Conservation (phyloP, 2,113 vertebrate species). For the Ariopsis seemanni region DNA sequence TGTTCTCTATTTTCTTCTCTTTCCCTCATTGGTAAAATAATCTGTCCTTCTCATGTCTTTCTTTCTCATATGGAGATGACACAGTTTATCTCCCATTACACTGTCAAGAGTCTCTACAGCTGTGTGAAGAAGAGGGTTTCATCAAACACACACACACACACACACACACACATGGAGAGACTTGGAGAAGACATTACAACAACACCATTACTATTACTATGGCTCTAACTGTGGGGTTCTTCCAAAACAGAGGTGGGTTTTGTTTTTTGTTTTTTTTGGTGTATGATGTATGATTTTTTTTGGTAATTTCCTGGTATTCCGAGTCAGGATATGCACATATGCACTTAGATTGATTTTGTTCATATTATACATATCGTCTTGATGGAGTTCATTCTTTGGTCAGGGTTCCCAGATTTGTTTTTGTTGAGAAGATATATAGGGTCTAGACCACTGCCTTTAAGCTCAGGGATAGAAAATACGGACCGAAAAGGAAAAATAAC, state of each 20-base stretch:
- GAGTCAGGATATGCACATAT: no score
- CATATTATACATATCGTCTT: background rate
- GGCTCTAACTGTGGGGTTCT: background rate
- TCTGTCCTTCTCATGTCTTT: background rate
- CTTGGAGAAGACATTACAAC: background rate
- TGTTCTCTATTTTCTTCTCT: background rate
- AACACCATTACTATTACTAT: background rate
- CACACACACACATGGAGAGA: background rate
- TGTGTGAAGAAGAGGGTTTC: background rate
- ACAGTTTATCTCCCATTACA: constrained; percentile 7
- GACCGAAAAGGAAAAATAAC: background rate
- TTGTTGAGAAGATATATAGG: background rate
- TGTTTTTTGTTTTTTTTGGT: background rate
- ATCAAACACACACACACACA: no score
- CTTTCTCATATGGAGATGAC: background rate
- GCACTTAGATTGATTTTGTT: background rate
- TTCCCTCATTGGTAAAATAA: constrained; percentile 1
- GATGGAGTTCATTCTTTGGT: background rate
- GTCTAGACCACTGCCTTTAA: background rate
- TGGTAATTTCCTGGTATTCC: background rate
- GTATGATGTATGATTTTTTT: background rate
- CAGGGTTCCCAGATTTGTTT: background rate
- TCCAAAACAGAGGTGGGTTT: background rate
- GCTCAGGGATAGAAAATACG: background rate
- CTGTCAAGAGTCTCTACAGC: constrained; percentile 23